These are phyloP conservation scores for Seriola quinqueradiata DNA, from an alignment of 2,113 vertebrate species.

Conservation along the genomic window DNA sequence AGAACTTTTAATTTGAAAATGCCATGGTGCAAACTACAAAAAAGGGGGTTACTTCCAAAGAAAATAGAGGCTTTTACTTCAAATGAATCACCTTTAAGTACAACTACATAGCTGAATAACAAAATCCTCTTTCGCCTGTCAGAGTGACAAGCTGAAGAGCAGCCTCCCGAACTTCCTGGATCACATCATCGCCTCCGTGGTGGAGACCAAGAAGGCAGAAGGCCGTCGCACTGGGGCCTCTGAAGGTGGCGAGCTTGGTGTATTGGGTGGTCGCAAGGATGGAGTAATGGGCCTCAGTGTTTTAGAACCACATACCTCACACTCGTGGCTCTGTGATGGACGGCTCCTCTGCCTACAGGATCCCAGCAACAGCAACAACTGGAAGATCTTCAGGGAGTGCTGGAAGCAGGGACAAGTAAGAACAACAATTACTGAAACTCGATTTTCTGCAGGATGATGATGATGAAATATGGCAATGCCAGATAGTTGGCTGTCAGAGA, in stretches of 20 bases:
- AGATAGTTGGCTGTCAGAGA: background rate
- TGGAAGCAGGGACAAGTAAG: slow-evolving; percentile 99
- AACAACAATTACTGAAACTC: background rate
- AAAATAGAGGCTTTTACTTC: background rate
- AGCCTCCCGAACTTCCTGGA: slow-evolving; percentile 97
- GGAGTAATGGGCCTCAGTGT: slow-evolving; percentile 97
- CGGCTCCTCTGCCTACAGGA: slow-evolving; percentile 97
- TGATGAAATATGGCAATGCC: background rate
- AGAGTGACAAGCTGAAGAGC: slow-evolving; percentile 95
- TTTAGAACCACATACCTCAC: slow-evolving; percentile 96
- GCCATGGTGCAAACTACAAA: background rate
- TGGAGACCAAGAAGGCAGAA: slow-evolving; percentile 97
- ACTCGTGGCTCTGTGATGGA: slow-evolving; percentile 98
- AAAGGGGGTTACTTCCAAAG: background rate
- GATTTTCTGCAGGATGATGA: background rate
- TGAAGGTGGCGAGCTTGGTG: slow-evolving; percentile 88
- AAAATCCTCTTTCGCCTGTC: slow-evolving; percentile 14
- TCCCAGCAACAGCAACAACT: slow-evolving; percentile 98
- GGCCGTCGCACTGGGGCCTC: slow-evolving; percentile 87
- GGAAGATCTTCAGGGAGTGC: slow-evolving; percentile 99
- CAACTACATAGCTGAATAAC: background rate
- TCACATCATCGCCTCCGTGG: slow-evolving; percentile 98
- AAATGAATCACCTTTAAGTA: background rate
- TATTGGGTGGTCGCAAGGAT: slow-evolving; percentile 87
- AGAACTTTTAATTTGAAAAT: background rate